Evolutionary conservation across 2,113 vertebrate genomes (phyloP).

Genomic region (Psophia crepitans): DNA sequence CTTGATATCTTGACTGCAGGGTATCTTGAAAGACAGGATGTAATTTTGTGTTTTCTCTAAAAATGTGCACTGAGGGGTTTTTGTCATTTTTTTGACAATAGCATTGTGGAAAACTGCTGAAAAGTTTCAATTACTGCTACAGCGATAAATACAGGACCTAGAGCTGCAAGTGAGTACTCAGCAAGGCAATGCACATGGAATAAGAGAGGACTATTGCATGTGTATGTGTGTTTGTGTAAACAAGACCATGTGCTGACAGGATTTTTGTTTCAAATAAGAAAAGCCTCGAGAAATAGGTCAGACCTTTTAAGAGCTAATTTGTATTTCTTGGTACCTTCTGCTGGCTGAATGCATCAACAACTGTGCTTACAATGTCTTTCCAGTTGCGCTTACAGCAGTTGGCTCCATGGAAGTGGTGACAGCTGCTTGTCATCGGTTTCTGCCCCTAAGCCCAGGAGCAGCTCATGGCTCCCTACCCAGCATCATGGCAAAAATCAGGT

Average conservation of each 20-base stretch:
- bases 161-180: not conserved
- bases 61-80: not conserved
- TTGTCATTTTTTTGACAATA: not conserved
- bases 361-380: not conserved
- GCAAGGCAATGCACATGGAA: not conserved
- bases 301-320: conserved; percentile 1
- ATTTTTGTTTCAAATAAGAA: not conserved
- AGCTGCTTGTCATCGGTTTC: not conserved
- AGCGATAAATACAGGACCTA: not conserved
- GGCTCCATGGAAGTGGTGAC: not conserved
- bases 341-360: not conserved
- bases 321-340: not conserved
- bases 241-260: not conserved
- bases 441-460: not conserved
- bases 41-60: not conserved
- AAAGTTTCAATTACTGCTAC: not conserved
- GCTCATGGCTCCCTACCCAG: not conserved
- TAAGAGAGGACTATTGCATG: not conserved
- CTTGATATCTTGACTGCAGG: not conserved
- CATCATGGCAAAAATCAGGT: accelerated
- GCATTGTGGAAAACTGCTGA: not conserved
- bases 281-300: not conserved
- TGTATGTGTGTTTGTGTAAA: not conserved
- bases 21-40: not conserved
- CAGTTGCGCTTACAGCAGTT: accelerated